Evolutionary conservation across 1,140 invertebrate genomes (phyloP), one percentile per base, ranked within the genome.

Genomic region (Drosophila santomea): DNA sequence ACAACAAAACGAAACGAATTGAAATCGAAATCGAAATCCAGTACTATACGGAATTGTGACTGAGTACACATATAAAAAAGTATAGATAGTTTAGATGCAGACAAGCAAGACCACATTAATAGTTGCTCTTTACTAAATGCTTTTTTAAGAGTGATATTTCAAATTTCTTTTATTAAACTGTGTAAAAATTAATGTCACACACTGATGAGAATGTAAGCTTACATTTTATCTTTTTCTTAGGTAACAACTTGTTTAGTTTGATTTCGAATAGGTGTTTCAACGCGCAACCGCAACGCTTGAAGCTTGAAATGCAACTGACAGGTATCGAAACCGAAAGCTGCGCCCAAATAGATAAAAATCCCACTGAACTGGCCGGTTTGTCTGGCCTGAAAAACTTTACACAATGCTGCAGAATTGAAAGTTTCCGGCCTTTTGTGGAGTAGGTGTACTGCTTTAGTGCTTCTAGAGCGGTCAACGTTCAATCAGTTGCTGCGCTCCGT

Each of bases 361-460:
- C 45, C 28, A 20, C 66, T 64, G 48, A 52, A 44, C 44, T 36
- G 80, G 82, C 82, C 69, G 82, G 78, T 76, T 58, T 77, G 48
- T 80, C 64, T 57, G 39, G 68, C 55, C 63, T 68, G 72, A 67
- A 69, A 55, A 77, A 67, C 60, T 68, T 72, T 79, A 82, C 58
- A 78, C 69, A 71, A 72, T 51, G 56, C 59, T 82, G 35, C 44
- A 74, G 67, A 86, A 86, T 86, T 86, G 56, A 88, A 76, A 81
- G 80, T 88, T 88, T 86, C 83, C 83, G 83, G 83, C 44, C 84
- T 82, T 83, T 86, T 79, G 78, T 88, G 35, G 35, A 45, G 50
- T 63, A 35, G 44, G 52, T 10, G 8, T 10, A 32, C 7, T 36
- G 54, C 58, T 39, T 32, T 60, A 36, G 58, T 63, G 58, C 7